Percentiles rank a stretch among this genome's conserved stretches.
Conservation (phyloP, 2,113 vertebrate genomes). For the Megaleporinus macrocephalus region DNA sequence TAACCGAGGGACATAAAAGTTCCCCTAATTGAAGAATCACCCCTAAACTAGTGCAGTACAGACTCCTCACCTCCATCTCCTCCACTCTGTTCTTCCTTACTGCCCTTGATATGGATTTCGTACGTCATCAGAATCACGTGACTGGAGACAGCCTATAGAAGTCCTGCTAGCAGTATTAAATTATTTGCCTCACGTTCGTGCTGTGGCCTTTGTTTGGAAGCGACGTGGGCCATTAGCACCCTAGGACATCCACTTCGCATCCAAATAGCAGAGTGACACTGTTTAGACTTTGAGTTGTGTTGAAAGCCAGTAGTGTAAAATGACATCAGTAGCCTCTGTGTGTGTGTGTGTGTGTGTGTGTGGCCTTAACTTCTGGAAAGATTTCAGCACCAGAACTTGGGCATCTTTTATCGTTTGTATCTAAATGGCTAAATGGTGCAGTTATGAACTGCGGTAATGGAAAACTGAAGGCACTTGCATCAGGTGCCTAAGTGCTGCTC, state of each 20-base stretch:
- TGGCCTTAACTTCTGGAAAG: slow-evolving; percentile 35
- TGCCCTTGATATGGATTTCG: too few species aligned
- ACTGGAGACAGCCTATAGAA: too few species aligned
- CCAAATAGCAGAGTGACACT: slow-evolving; percentile 16
- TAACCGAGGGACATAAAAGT: too few species aligned
- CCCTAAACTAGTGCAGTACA: too few species aligned
- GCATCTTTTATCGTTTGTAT: slow-evolving; percentile 41
- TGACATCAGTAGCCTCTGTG: slow-evolving; percentile 46
- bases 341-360: slow-evolving; percentile 30
- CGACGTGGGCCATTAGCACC: not conserved
- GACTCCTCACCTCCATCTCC: too few species aligned
- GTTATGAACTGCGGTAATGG: slow-evolving; percentile 33
- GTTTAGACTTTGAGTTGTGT: slow-evolving; percentile 56
- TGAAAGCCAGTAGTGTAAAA: slow-evolving; percentile 54
- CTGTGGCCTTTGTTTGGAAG: not conserved
- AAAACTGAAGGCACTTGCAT: slow-evolving; percentile 28
- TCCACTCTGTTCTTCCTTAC: too few species aligned
- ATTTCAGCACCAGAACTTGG: slow-evolving; percentile 36
- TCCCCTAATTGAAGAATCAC: too few species aligned
- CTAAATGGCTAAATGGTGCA: slow-evolving; percentile 30
- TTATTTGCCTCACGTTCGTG: not conserved
- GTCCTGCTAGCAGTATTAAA: not conserved
- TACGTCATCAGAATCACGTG: too few species aligned
- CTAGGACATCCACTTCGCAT: slow-evolving; percentile 1
- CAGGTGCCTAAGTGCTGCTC: slow-evolving; percentile 28